Evolutionary conservation across 2,113 vertebrate species (phyloP).

Genomic region (Alligator mississippiensis): DNA sequence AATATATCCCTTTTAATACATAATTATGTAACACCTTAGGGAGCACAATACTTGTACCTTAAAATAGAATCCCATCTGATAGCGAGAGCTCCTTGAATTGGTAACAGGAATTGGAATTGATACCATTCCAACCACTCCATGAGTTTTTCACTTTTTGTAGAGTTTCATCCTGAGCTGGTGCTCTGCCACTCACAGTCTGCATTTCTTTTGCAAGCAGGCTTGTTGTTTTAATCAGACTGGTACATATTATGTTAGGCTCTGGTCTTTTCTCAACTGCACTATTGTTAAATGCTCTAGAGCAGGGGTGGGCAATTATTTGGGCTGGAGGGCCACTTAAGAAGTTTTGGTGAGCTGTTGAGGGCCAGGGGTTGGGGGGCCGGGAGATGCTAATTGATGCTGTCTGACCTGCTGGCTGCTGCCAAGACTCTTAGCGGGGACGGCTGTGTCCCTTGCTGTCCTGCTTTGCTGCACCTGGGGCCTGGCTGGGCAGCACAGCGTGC

Average conservation of each 20-base stretch:
- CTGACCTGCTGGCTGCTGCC: no score
- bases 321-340: no score
- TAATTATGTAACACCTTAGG: not conserved
- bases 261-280: not conserved
- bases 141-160: not conserved
- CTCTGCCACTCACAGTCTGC: not conserved
- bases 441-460: no score
- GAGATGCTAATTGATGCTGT: no score
- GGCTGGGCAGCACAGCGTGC: no score
- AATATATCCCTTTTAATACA: not conserved
- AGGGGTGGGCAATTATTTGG: no score
- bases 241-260: not conserved
- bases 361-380: no score
- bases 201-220: not conserved
- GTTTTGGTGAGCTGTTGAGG: no score
- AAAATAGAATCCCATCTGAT: not conserved
- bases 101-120: not conserved
- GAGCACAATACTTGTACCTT: not conserved
- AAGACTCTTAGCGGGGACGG: no score
- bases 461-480: no score
- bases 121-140: not conserved
- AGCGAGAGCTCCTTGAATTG: not conserved
- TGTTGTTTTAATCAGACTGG: slow-evolving; percentile 9
- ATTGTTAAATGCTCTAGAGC: not conserved
- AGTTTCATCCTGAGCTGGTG: not conserved